Percentiles rank a stretch among this genome's conserved stretches.
These are phyloP conservation scores for Apostichopus californicus DNA, from an alignment of 35 echinoderm and acorn worm species.

Conservation along the genomic window DNA sequence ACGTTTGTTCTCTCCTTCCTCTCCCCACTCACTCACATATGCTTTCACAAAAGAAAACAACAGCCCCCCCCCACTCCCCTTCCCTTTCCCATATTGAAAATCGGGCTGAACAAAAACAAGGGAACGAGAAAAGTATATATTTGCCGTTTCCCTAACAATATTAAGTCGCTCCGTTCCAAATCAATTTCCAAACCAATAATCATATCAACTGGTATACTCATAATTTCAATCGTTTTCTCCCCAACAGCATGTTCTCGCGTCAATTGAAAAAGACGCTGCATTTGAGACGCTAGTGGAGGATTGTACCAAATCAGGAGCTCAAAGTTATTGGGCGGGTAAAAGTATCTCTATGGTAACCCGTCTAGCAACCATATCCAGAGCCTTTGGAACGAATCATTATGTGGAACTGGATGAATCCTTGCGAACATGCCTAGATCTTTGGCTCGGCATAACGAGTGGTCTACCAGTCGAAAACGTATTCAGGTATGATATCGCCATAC, in stretches of 20 bases:
- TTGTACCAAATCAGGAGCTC: slow-evolving; percentile 63
- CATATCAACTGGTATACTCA: too few relatives aligned
- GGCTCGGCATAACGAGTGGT: slow-evolving; percentile 67
- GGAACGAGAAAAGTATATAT: too few relatives aligned
- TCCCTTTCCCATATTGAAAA: too few relatives aligned
- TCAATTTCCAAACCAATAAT: too few relatives aligned
- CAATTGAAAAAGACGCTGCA: slow-evolving; percentile 76
- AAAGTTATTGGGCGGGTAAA: slow-evolving; percentile 93
- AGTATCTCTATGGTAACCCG: slow-evolving; percentile 81
- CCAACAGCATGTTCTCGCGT: slow-evolving; percentile 63
- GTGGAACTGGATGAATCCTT: slow-evolving; percentile 65
- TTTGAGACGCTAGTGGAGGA: slow-evolving; percentile 72
- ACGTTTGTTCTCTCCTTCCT: too few relatives aligned
- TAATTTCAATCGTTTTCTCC: neutral
- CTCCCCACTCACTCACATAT: too few relatives aligned
- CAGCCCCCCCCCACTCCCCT: too few relatives aligned
- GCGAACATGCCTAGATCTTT: slow-evolving; percentile 73
- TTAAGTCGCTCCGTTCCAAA: too few relatives aligned
- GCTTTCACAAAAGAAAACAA: too few relatives aligned
- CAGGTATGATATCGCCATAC: slow-evolving; percentile 40
- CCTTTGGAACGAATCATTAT: slow-evolving; percentile 86
- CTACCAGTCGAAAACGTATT: slow-evolving; percentile 66
- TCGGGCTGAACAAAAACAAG: too few relatives aligned
- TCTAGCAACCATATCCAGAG: slow-evolving; percentile 85
- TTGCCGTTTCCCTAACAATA: too few relatives aligned